Percentiles rank a stretch among this genome's conserved stretches.
Evolutionary conservation across 2,888 invertebrate species (phyloP).

Genomic region (Phaedon cochleariae): DNA sequence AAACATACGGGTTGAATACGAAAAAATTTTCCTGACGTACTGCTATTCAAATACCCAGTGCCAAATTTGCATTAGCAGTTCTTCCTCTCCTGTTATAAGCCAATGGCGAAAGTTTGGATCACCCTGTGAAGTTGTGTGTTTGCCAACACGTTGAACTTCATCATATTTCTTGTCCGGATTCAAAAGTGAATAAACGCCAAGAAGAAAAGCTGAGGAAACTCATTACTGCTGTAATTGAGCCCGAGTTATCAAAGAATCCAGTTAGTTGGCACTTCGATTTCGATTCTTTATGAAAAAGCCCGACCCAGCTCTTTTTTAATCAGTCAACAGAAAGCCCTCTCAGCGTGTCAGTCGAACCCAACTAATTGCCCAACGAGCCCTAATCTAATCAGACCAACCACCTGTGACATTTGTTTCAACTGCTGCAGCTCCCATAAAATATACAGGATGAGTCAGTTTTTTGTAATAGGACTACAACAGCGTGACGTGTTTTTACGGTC

Average conservation of each 20-base stretch:
- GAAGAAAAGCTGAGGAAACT: background rate
- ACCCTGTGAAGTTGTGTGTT: too few species aligned
- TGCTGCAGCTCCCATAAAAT: background rate
- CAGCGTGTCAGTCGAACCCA: background rate
- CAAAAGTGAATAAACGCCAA: background rate
- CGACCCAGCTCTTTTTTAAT: background rate
- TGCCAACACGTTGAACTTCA: too few species aligned
- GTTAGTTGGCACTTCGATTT: background rate
- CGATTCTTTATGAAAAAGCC: background rate
- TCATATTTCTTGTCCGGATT: background rate
- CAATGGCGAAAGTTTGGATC: too few species aligned
- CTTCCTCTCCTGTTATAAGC: too few species aligned
- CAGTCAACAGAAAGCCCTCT: background rate
- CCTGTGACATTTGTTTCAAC: background rate
- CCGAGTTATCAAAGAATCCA: background rate
- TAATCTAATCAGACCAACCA: constrained; percentile 14
- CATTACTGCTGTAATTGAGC: background rate
- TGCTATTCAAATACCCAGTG: too few species aligned
- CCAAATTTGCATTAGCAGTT: too few species aligned
- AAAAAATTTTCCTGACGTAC: too few species aligned
- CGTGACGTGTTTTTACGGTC: too few species aligned
- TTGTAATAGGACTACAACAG: background rate
- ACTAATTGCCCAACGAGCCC: background rate
- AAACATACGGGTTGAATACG: too few species aligned
- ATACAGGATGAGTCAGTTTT: background rate